Evolutionary conservation across 2,888 invertebrate genomes (phyloP), one percentile per base, ranked within the genome.

Genomic region (Gasteruption jaculator): DNA sequence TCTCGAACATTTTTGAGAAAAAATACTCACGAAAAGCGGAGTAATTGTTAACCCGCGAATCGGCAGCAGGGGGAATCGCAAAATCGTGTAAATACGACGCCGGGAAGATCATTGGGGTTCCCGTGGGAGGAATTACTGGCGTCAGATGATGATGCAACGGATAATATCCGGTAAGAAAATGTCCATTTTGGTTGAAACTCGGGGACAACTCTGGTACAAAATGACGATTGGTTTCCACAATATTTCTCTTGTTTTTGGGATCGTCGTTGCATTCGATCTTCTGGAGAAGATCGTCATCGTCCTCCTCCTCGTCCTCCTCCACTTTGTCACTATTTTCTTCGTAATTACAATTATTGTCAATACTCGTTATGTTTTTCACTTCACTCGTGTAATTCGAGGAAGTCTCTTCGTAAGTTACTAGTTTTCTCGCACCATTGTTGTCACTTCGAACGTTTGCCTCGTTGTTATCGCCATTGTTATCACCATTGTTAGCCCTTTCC

Each of bases 11-110:
- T 16, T 15, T 18, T 39, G 25, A 30, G 18, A 37, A 43, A 48
- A 46, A 26, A n/a, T 40, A 70, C 76, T 76, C 65, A 76, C 76
- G 57, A 55, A 75, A 76, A 18, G 76, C 76, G 3, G 75, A 72
- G 51, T 75, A 67, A 59, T 75, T 75, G 36, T 74, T 60, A 35
- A 64, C 57, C 46, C 72, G 72, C 26, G 65, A 59, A 41, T 71
- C 68, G 18, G 65, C 50, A 7, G 56, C 48, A 31, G 58, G 48
- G 40, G 58, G 58, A 38, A 53, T 53, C 18, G 60, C 53, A 39
- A 62, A 46, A 39, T 53, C 49, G 29, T 49, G 53, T 41, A 59
- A 54, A 46, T 60, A 57, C 20, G 54, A 41, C 27, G n/a, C n/a
- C n/a, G n/a, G n/a, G n/a, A n/a, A n/a, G n/a, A n/a, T n/a, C n/a